Evolutionary conservation across 1,140 invertebrate species (phyloP).

Genomic region (Drosophila nigromelanica): DNA sequence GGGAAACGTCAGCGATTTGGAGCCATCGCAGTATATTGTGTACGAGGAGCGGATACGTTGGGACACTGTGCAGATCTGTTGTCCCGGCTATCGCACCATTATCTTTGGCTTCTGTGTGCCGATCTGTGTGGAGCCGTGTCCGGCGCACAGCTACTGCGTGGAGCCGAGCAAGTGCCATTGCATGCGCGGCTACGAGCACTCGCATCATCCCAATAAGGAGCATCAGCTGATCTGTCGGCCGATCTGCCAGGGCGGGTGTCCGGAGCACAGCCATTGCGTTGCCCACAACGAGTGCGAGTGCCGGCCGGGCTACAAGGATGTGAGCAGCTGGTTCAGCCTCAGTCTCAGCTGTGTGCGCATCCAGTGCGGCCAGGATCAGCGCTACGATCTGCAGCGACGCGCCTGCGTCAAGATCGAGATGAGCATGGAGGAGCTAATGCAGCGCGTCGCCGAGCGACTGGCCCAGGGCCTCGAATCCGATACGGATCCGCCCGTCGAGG

Average conservation of each 20-base stretch:
- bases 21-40: conserved; percentile 39
- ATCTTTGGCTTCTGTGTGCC: conserved; percentile 75
- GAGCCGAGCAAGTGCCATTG: conserved; percentile 87
- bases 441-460: conserved; percentile 65
- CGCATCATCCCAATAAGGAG: conserved; percentile 66
- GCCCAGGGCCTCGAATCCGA: conserved; percentile 54
- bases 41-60: conserved; percentile 72
- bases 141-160: conserved; percentile 85
- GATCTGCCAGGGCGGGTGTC: conserved; percentile 70
- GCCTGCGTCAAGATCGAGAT: conserved; percentile 74
- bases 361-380: conserved; percentile 67
- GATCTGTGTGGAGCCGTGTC: conserved; percentile 61
- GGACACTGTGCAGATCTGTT: conserved; percentile 70
- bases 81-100: conserved; percentile 73
- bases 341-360: conserved; percentile 67
- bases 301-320: conserved; percentile 65
- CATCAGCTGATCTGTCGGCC: conserved; percentile 67
- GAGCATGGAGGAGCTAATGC: conserved; percentile 80
- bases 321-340: conserved; percentile 69
- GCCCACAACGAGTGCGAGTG: conserved; percentile 73
- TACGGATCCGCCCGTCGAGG: not conserved
- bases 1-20: conserved; percentile 24
- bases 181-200: conserved; percentile 84
- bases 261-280: conserved; percentile 68
- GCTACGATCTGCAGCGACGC: conserved; percentile 55